Base-by-base conservation (phyloP, 2,113 vertebrate species). In the Syngnathus typhle region DNA sequence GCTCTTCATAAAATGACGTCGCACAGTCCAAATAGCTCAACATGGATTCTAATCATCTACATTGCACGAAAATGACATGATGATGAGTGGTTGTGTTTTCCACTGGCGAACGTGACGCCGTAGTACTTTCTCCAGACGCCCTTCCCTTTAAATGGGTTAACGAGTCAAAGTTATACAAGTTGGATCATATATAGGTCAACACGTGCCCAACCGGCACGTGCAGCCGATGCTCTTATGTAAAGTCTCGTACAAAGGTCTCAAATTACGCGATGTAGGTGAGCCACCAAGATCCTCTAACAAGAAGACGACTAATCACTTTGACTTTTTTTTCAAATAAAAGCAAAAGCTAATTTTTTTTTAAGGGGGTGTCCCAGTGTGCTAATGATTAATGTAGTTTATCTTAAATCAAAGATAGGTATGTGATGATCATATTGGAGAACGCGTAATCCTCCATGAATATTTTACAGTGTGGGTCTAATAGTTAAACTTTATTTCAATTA, bases 131-230 rank as follows among this genome's bases (percentile, higher is more conserved):
- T 64, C 79, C 47, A 55, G 59, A 74, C 71, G 5, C 41, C 36
- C 64, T 44, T 36, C 55, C 3, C 62, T 82, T 69, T 59, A 82
- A 82, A 78, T 71, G 74, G 82, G 86, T 86, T 85, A 83, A 70
- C 44, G 64, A 77, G 60, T 37, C 55, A 68, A 60, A 55, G 8
- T 59, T 16, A 73, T 23, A 1, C 10, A 2, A 36, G 80, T 90
- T 89, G 85, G 88, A 86, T 84, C 85, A 89, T 85, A 88, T 89
- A 76, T 88, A 84, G 89, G 88, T 90, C 89, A 89, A 86, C 88
- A 88, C 80, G 88, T 88, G 86, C 82, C 58, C 67, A 12, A 12
- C 37, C 76, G 85, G 85, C 88, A 89, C 88, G 86, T 89, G 88
- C 81, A 75, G 70, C 47, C 71, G 60, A n/a, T 65, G 12, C 6